Conservation (phyloP, 2,888 invertebrate genomes). For the Glomeris marginata region DNA sequence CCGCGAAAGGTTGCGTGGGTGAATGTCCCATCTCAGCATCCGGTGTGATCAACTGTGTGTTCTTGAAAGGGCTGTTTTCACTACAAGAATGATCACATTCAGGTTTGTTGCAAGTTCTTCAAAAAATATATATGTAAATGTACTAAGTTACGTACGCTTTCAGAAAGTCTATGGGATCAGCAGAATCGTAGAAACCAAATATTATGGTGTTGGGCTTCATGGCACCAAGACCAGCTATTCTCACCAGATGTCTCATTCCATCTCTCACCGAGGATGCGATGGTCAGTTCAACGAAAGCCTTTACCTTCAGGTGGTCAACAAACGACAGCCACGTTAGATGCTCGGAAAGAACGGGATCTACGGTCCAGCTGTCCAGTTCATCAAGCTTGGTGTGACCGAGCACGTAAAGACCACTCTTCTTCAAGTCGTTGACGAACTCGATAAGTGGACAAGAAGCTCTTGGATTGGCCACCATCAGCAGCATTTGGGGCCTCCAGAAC, state of each 20-base stretch:
- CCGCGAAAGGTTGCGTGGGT: conserved; percentile 9
- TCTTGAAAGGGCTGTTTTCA: too few relatives aligned
- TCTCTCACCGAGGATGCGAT: conserved; percentile 67
- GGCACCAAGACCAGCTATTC: conserved; percentile 88
- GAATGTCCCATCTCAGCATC: conserved; percentile 12
- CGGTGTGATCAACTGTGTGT: too few relatives aligned
- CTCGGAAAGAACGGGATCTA: conserved; percentile 59
- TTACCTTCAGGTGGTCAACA: conserved; percentile 86
- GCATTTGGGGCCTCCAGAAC: conserved; percentile 96
- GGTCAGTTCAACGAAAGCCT: conserved; percentile 92
- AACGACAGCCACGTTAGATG: conserved; percentile 80
- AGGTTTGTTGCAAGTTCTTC: too few relatives aligned
- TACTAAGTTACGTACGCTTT: conserved; percentile 21
- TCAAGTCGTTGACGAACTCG: conserved; percentile 93
- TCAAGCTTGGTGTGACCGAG: conserved; percentile 65
- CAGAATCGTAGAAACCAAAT: conserved; percentile 78
- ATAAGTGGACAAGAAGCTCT: conserved; percentile 79
- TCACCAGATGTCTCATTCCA: conserved; percentile 80
- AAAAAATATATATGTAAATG: too few relatives aligned
- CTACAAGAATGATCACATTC: too few relatives aligned
- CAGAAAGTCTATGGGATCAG: conserved; percentile 58
- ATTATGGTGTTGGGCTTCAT: conserved; percentile 99
- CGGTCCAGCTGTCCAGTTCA: conserved; percentile 32
- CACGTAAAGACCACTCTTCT: conserved; percentile 75
- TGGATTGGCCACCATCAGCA: conserved; percentile 82